Conservation (phyloP, 1,140 invertebrate species). For the Drosophila lacteicornis region DNA sequence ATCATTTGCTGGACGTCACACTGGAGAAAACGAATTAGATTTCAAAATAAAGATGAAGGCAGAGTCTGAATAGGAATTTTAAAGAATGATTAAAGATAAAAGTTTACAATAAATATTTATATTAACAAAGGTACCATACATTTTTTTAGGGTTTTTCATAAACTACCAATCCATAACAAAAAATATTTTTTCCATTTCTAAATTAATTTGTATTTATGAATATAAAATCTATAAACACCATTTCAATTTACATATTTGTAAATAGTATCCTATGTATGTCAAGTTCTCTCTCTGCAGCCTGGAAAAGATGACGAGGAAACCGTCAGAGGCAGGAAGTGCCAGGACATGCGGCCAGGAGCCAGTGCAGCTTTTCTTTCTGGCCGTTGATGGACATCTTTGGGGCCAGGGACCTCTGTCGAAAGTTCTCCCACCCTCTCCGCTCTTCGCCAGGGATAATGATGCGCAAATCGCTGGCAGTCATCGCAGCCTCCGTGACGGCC, state of each 20-base stretch:
- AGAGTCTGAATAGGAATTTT: neutral
- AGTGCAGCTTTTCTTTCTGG: slow-evolving; percentile 61
- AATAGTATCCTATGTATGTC: neutral
- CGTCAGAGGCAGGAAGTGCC: slow-evolving; percentile 69
- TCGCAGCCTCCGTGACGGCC: slow-evolving; percentile 46
- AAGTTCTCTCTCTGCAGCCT: slow-evolving; percentile 7
- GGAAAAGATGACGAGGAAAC: slow-evolving; percentile 63
- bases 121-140: too few species aligned
- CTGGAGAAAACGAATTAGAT: slow-evolving; percentile 1
- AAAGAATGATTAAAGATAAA: too few species aligned
- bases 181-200: neutral
- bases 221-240: too few species aligned
- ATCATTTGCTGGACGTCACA: slow-evolving; percentile 56
- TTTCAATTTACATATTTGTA: too few species aligned
- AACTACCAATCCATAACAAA: neutral
- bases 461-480: slow-evolving; percentile 76
- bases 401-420: slow-evolving; percentile 50
- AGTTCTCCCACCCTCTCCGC: slow-evolving; percentile 1
- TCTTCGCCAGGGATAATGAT: slow-evolving; percentile 66
- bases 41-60: neutral
- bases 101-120: neutral
- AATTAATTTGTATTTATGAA: neutral
- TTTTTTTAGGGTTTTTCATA: neutral
- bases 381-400: slow-evolving; percentile 72
- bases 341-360: slow-evolving; percentile 58